A percentile compares a stretch with the other conserved stretches of the same genome.
phyloP scores from a whole-genome alignment of 2,113 vertebrate species.

The Barnardius zonarius region DNA sequence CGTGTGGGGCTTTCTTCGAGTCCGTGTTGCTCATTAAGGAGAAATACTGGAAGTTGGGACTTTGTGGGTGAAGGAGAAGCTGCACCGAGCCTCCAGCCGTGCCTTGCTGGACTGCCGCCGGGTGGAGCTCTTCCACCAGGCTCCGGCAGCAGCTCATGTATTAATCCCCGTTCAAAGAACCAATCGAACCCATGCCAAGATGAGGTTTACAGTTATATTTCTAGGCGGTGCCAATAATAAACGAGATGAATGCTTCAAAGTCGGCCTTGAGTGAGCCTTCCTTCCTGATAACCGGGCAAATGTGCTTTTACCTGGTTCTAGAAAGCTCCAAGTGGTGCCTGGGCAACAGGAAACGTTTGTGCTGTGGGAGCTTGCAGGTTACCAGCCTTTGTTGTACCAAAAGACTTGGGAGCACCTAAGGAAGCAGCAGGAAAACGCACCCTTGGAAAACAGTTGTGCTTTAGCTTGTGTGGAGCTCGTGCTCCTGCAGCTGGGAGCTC shows the following conservation, averaged over 20 bases:
- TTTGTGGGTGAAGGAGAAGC: rapidly evolving
- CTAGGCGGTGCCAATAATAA: constrained; percentile 22
- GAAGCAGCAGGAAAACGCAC: neutral
- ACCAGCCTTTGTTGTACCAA: neutral
- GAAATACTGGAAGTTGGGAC: neutral
- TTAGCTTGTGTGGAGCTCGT: rapidly evolving
- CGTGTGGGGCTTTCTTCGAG: rapidly evolving
- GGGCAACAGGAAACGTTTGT: neutral
- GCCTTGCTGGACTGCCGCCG: neutral
- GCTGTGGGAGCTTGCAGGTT: neutral
- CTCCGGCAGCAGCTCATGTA: neutral
- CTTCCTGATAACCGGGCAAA: neutral
- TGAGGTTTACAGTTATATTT: neutral
- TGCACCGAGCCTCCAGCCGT: neutral
- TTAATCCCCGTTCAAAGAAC: neutral
- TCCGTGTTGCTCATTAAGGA: neutral
- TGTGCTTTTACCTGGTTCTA: neutral
- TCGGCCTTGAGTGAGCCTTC: neutral
- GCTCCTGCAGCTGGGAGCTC: neutral
- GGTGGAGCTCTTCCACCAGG: constrained; percentile 45
- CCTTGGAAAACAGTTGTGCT: neutral
- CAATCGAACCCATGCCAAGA: neutral
- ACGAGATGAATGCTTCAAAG: neutral
- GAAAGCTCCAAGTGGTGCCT: neutral
- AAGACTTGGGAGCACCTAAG: neutral